A percentile compares a stretch with the other conserved stretches of the same genome.
phyloP scores from a whole-genome alignment of 2,797 vertebrate species.

The Bufotes viridis region DNA sequence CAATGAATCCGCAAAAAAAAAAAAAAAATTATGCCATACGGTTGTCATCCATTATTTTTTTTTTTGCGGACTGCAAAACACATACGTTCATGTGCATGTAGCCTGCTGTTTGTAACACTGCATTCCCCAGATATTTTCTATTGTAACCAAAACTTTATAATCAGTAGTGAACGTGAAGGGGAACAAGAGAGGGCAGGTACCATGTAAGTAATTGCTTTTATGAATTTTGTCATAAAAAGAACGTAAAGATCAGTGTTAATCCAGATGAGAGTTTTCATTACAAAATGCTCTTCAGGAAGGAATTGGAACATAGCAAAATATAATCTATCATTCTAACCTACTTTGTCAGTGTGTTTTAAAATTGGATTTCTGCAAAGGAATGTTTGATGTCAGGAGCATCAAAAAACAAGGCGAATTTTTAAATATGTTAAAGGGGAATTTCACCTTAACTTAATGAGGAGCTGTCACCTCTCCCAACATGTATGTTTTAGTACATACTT shows the following conservation, averaged over 20 bases:
- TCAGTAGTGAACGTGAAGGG: not conserved
- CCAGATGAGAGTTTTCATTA: not conserved
- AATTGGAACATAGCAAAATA: not conserved
- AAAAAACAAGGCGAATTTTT: not conserved
- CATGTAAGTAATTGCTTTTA: not conserved
- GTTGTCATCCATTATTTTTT: no score
- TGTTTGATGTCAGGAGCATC: not conserved
- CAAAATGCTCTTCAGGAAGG: not conserved
- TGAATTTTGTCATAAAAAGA: not conserved
- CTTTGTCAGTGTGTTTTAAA: slow-evolving; percentile 2
- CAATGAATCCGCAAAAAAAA: no score
- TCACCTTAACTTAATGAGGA: not conserved
- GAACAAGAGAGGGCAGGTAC: not conserved
- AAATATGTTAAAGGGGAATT: not conserved
- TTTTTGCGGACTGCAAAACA: no score
- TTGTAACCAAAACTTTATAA: not conserved
- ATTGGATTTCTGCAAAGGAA: not conserved
- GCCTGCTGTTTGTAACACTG: not conserved
- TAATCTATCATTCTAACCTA: slow-evolving; percentile 21
- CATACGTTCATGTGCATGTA: no score
- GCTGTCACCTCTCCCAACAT: no score
- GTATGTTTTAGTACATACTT: no score
- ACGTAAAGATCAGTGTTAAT: not conserved
- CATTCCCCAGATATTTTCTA: not conserved
- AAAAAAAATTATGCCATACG: no score